These are phyloP conservation scores for Zaprionus davidi DNA, from an alignment of 1,140 invertebrate genomes.

Conservation along the genomic window DNA sequence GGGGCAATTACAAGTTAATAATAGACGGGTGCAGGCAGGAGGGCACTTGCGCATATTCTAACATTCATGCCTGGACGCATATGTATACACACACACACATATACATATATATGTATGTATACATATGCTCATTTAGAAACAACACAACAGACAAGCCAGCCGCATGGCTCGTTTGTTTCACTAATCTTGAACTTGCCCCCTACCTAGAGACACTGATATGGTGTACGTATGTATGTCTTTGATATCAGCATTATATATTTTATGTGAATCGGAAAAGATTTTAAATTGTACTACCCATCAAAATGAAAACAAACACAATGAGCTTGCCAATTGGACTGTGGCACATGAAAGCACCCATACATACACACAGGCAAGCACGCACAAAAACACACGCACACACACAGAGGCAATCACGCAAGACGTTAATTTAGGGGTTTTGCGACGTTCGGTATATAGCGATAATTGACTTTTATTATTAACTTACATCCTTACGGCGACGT, in stretches of 20 bases:
- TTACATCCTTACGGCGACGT: conserved; percentile 84
- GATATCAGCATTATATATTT: conserved; percentile 20
- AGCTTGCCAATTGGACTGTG: conserved; percentile 60
- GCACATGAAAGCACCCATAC: conserved; percentile 23
- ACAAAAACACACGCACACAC: conserved; percentile 23
- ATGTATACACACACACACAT: neutral
- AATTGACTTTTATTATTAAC: conserved; percentile 30
- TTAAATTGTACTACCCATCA: conserved; percentile 40
- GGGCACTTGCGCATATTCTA: conserved; percentile 23
- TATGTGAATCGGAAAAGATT: conserved; percentile 19
- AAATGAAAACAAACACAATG: conserved; percentile 62
- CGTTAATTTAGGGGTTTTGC: conserved; percentile 13
- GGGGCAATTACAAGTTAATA: conserved; percentile 51
- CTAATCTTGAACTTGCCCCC: neutral
- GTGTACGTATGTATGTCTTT: neutral
- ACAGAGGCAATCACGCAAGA: conserved; percentile 6
- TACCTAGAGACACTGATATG: conserved; percentile 15
- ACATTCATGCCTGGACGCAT: neutral
- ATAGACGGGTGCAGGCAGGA: conserved; percentile 47
- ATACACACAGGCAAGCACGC: neutral
- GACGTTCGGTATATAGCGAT: neutral
- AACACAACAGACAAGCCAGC: conserved; percentile 22
- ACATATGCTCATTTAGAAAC: neutral
- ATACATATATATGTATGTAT: neutral
- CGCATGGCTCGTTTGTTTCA: conserved; percentile 15